These are phyloP conservation scores for Hymenochirus boettgeri DNA, from an alignment of 2,113 vertebrate species.

Conservation along the genomic window DNA sequence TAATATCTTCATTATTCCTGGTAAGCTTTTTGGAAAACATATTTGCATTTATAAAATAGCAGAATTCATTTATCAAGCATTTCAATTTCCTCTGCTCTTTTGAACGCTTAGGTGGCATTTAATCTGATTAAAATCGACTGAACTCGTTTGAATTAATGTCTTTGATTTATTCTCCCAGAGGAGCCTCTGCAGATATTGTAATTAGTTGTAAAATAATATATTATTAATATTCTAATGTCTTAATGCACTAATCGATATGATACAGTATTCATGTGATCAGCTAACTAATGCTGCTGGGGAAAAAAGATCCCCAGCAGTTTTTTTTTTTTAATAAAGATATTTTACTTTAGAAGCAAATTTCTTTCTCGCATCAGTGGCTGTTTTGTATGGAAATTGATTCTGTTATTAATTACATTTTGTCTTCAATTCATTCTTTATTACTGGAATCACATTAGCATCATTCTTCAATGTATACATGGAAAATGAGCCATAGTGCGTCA, in stretches of 20 bases:
- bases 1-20: constrained; percentile 22
- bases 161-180: not conserved
- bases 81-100: not conserved
- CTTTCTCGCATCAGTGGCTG: no score
- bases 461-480: no score
- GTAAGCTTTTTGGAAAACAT: not conserved
- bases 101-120: not conserved
- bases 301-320: no score
- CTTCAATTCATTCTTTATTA: no score
- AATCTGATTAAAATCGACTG: not conserved
- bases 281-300: no score
- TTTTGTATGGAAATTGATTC: no score
- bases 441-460: no score
- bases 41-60: constrained; percentile 12
- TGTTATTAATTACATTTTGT: no score
- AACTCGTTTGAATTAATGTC: not conserved
- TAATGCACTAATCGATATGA: not conserved
- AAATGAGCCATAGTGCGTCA: no score
- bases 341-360: no score
- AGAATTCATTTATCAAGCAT: not conserved
- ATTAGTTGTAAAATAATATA: not conserved
- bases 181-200: not conserved
- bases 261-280: not conserved
- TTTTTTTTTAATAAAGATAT: no score
- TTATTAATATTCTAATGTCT: not conserved